Conservation (phyloP, 2,113 vertebrate genomes). For the Mesitornis unicolor region DNA sequence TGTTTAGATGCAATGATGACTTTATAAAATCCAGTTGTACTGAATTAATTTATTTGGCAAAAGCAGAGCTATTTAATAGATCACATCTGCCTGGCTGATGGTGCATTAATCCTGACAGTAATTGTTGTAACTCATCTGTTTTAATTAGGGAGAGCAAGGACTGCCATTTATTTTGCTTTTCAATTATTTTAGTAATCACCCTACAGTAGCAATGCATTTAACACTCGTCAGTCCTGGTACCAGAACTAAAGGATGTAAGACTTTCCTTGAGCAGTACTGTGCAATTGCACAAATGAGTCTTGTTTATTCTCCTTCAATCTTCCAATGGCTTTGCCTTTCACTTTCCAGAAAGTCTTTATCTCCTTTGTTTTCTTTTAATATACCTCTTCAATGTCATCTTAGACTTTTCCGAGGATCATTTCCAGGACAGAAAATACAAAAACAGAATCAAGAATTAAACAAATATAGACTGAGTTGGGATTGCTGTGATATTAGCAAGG, state of each 20-base stretch:
- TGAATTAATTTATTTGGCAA: neutral
- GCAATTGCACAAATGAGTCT: neutral
- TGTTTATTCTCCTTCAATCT: neutral
- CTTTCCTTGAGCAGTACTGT: neutral
- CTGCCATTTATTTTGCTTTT: constrained; percentile 23
- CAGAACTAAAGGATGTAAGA: neutral
- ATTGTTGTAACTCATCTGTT: constrained; percentile 34
- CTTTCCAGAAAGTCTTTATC: neutral
- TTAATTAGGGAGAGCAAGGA: constrained; percentile 18
- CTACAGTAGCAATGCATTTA: neutral
- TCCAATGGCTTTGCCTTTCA: neutral
- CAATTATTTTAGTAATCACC: neutral
- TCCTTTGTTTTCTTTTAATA: neutral
- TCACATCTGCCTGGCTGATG: neutral
- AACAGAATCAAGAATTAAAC: neutral
- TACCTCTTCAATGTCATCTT: neutral
- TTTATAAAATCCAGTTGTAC: neutral
- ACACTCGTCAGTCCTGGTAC: neutral
- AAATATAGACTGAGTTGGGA: neutral
- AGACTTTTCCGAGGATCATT: neutral
- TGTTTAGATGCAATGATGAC: neutral
- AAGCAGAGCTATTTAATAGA: neutral
- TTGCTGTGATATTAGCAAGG: neutral
- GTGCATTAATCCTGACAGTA: neutral
- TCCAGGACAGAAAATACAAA: neutral